Evolutionary conservation across 2,113 vertebrate genomes (phyloP).

Genomic region (Cairina moschata): DNA sequence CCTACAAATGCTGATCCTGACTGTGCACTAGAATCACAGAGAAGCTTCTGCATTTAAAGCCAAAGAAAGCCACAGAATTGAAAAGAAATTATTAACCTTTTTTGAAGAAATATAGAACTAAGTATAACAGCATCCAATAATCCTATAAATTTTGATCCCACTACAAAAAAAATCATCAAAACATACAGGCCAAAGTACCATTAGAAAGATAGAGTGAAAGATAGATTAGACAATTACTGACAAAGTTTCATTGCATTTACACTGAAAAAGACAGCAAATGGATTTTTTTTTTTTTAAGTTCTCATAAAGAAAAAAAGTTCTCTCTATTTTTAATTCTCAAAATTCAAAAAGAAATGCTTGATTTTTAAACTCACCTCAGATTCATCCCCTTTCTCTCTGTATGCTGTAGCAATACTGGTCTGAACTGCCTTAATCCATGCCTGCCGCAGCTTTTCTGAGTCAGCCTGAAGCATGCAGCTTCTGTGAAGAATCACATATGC

Average conservation of each 20-base stretch:
- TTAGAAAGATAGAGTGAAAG: background rate
- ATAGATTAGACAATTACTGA: background rate
- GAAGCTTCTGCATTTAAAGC: background rate
- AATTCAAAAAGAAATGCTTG: fast-evolving
- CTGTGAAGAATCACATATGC: slow-evolving; percentile 65
- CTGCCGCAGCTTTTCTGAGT: slow-evolving; percentile 94
- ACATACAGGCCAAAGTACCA: background rate
- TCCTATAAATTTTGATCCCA: background rate
- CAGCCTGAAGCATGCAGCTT: slow-evolving; percentile 98
- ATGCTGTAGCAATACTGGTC: slow-evolving; percentile 97
- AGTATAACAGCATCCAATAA: background rate
- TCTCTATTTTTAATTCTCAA: background rate
- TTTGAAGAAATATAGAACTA: background rate
- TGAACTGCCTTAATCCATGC: slow-evolving; percentile 98
- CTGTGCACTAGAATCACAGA: background rate
- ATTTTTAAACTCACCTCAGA: slow-evolving; percentile 79
- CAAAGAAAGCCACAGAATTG: background rate
- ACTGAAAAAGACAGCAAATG: background rate
- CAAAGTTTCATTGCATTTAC: background rate
- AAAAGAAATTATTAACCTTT: background rate
- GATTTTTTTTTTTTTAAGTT: background rate
- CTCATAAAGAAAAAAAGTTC: background rate
- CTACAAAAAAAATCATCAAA: background rate
- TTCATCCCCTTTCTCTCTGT: slow-evolving; percentile 91
- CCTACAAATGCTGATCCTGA: background rate